These are phyloP conservation scores for Daphoenositta chrysoptera DNA, from an alignment of 2,113 vertebrate species.

Conservation along the genomic window DNA sequence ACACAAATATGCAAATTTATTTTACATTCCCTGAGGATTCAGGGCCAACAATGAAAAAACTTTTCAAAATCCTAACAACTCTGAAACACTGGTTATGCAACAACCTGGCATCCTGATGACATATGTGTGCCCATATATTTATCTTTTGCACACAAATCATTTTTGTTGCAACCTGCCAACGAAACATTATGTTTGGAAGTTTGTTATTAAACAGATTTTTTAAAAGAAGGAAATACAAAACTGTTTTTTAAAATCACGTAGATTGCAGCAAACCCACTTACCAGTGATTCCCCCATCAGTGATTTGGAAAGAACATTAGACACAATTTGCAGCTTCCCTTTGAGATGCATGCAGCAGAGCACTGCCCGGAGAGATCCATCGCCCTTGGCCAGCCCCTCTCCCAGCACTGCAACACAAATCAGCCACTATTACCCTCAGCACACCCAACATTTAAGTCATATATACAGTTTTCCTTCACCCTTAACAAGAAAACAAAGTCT, in stretches of 20 bases:
- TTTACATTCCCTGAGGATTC: not conserved
- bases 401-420: constrained; percentile 81
- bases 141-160: not conserved
- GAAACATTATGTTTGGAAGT: not conserved
- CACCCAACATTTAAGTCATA: not conserved
- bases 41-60: not conserved
- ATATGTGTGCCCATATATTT: not conserved
- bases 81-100: not conserved
- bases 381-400: constrained; percentile 86
- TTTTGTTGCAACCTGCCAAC: not conserved
- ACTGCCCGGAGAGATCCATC: constrained; percentile 87
- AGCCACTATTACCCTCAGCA: constrained; percentile 28
- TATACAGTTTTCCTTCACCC: not conserved
- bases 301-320: constrained; percentile 92
- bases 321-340: constrained; percentile 93
- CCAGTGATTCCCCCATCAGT: constrained; percentile 94
- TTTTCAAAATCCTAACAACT: not conserved
- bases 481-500: not conserved
- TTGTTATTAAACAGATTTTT: not conserved
- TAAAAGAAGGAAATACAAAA: not conserved
- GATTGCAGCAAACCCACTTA: constrained; percentile 69
- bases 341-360: constrained; percentile 90
- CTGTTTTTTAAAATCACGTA: not conserved
- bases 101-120: not conserved
- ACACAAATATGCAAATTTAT: not conserved